Percentiles rank a stretch among this genome's conserved stretches.
These are phyloP conservation scores for Rhabdophis nuchalis DNA, from an alignment of 2,797 vertebrate genomes.

Conservation along the genomic window DNA sequence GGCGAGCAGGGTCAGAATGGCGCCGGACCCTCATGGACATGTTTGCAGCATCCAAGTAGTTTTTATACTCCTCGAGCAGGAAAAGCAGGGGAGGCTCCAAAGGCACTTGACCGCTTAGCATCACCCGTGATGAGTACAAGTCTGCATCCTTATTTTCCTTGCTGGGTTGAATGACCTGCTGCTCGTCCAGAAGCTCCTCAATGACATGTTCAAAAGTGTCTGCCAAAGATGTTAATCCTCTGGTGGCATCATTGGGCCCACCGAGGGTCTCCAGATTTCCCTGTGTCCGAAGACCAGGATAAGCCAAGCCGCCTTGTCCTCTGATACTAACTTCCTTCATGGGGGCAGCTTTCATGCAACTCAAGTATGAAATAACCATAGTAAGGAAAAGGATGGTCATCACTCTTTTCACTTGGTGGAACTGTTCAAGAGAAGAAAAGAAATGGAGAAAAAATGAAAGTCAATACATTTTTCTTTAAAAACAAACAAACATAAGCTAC, in stretches of 20 bases:
- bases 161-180: slow-evolving; percentile 76
- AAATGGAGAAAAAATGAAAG: slow-evolving; percentile 35
- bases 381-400: slow-evolving; percentile 99
- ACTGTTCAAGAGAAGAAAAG: slow-evolving; percentile 74
- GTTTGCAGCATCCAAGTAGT: slow-evolving; percentile 97
- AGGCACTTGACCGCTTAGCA: slow-evolving; percentile 99
- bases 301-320: slow-evolving; percentile 94
- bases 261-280: slow-evolving; percentile 88
- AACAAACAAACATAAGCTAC: background rate
- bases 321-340: slow-evolving; percentile 93
- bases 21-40: slow-evolving; percentile 98
- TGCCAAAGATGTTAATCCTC: slow-evolving; percentile 85
- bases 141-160: slow-evolving; percentile 92
- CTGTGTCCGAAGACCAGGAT: slow-evolving; percentile 88
- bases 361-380: slow-evolving; percentile 99
- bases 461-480: background rate
- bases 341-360: slow-evolving; percentile 99
- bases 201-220: slow-evolving; percentile 99
- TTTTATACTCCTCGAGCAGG: slow-evolving; percentile 99
- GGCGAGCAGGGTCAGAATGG: slow-evolving; percentile 94
- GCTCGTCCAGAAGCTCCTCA: slow-evolving; percentile 94
- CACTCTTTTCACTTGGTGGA: slow-evolving; percentile 99
- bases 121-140: slow-evolving; percentile 94
- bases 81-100: slow-evolving; percentile 99
- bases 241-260: slow-evolving; percentile 75